phyloP scores from a whole-genome alignment of 2,113 vertebrate species.

The Sinocyclocheilus anophthalmus region DNA sequence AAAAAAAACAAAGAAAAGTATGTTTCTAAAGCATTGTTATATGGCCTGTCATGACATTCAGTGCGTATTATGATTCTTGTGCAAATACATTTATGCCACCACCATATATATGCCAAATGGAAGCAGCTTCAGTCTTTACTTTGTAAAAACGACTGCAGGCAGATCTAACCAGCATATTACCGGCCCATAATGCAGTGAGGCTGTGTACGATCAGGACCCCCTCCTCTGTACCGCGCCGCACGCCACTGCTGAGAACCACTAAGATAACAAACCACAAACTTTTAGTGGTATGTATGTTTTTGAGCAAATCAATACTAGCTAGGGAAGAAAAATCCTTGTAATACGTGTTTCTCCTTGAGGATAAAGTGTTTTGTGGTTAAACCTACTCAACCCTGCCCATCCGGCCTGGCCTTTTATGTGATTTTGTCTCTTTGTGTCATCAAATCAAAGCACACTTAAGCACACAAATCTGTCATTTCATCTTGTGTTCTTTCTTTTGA shows the following conservation, averaged over 20 bases:
- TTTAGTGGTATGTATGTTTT: slow-evolving; percentile 20
- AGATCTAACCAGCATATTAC: not conserved
- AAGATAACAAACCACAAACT: not conserved
- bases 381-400: not conserved
- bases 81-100: not conserved
- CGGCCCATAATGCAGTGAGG: not conserved
- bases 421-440: slow-evolving; percentile 11
- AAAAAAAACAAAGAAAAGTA: not conserved
- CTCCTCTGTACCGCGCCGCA: not conserved
- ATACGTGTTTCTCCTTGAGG: slow-evolving; percentile 16
- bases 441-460: slow-evolving; percentile 3
- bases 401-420: slow-evolving; percentile 12
- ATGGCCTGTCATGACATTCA: not conserved
- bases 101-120: not conserved
- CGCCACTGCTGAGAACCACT: not conserved
- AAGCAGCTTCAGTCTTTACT: not conserved
- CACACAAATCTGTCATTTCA: not conserved
- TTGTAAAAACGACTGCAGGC: not conserved
- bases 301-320: slow-evolving; percentile 10
- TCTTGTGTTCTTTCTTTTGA: not conserved
- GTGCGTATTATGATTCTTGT: not conserved
- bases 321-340: slow-evolving; percentile 5
- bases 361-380: slow-evolving; percentile 9
- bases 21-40: not conserved
- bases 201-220: not conserved